These are phyloP conservation scores for Gadopsis marmoratus DNA, from an alignment of 2,797 vertebrate genomes.

Conservation along the genomic window DNA sequence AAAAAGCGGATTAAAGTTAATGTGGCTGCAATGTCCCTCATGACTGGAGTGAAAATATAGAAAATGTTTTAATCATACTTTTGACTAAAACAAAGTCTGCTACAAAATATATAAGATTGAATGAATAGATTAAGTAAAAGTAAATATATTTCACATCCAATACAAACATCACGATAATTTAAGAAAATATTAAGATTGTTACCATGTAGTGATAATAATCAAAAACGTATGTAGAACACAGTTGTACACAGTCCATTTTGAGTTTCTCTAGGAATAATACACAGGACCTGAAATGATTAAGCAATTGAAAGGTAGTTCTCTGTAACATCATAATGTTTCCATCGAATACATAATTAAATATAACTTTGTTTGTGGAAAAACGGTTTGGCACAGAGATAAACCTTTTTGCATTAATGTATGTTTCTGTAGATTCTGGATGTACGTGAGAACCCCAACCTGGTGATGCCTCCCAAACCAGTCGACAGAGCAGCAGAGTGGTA, in stretches of 20 bases:
- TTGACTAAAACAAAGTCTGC: not conserved
- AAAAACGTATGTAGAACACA: not conserved
- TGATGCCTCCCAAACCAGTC: slow-evolving; percentile 96
- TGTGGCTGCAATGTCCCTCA: not conserved
- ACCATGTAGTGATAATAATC: not conserved
- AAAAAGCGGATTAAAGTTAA: not conserved
- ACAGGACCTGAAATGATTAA: not conserved
- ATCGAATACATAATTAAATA: not conserved
- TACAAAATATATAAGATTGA: not conserved
- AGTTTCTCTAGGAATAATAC: not conserved
- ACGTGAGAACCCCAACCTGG: slow-evolving; percentile 95
- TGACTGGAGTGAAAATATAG: not conserved
- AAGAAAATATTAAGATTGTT: not conserved
- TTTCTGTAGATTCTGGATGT: slow-evolving; percentile 91
- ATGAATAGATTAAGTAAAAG: not conserved
- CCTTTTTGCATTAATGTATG: not conserved
- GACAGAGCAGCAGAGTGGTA: slow-evolving; percentile 93
- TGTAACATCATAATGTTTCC: not conserved
- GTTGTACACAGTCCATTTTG: not conserved
- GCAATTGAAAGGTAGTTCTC: not conserved
- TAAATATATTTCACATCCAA: not conserved
- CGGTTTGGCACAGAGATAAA: not conserved
- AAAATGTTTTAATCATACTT: not conserved
- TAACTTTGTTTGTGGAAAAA: not conserved
- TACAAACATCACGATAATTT: not conserved